Base-by-base conservation (phyloP, 2,113 vertebrate species). In the Lepus europaeus region DNA sequence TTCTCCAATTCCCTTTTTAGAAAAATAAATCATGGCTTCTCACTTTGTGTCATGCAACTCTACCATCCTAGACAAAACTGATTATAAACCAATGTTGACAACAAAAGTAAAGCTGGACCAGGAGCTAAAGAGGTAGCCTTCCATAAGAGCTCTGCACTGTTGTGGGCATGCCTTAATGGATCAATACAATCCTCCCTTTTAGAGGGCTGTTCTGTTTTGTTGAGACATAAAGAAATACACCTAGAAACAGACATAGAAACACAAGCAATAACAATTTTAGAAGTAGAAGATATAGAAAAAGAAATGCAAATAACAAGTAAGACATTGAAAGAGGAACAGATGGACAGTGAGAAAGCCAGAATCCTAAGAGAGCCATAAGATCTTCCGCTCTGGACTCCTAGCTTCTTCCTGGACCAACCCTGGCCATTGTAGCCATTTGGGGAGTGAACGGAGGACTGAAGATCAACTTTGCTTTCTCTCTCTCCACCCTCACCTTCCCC, bases 311-410 rank as follows among this genome's bases (percentile, higher is more conserved):
- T 61, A 82, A 80, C 16, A 56, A 56, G 11, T 39, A 25, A 61
- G 14, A 63, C 7, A 33, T 20, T 87, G 39, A 88, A 68, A 87
- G 45, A 82, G 33, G n/a, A 76, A 31, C 56, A 94, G 19, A 92
- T 12, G 11, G 14, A 89, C 91, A 27, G 23, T 22, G 31, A 87
- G 39, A 87, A 85, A 63, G 36, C 64, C n/a, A 90, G 66, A 95
- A 49, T 84, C 10, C 29, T 73, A 59, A 78, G 51, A 91, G 23
- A 94, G 66, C 4, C 51, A 9, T 39, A 36, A 25, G 22, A 33
- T 16, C 17, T 13, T 45, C 56, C 13, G 17, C 17, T 59, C 12
- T 59, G 17, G 56, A 45, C 45, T 59, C 17, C 56, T 17, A 3
- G 56, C 12, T 59, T 59, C 17, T 59, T 16, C 56, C 56, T 59